A percentile compares a stretch with the other conserved stretches of the same genome.
These are phyloP conservation scores for Pygathrix nemaeus DNA, from an alignment of 2,113 vertebrate species.

Conservation along the genomic window DNA sequence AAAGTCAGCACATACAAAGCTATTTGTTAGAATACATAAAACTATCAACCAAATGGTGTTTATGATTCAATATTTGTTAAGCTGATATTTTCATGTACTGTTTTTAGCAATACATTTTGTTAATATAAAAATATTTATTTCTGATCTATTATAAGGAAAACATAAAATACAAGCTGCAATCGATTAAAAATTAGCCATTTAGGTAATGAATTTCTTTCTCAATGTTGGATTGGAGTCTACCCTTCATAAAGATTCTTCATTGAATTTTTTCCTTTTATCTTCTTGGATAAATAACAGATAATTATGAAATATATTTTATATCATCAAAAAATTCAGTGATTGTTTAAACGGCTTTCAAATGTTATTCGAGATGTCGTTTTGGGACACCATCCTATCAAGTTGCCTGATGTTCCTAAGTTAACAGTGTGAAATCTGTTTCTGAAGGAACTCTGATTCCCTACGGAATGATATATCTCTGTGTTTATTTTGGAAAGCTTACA, in stretches of 20 bases:
- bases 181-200: not conserved
- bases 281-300: slow-evolving; percentile 5
- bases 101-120: not conserved
- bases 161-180: not conserved
- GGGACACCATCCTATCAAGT: not conserved
- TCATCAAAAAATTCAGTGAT: not conserved
- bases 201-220: not conserved
- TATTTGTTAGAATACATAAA: not conserved
- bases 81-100: not conserved
- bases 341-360: not conserved
- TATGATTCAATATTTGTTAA: not conserved
- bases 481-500: slow-evolving; percentile 10
- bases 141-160: not conserved
- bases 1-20: no score
- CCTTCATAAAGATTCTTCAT: not conserved
- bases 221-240: not conserved
- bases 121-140: not conserved
- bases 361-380: not conserved
- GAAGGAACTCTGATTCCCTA: not conserved
- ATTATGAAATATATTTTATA: not conserved
- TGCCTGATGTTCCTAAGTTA: not conserved
- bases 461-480: not conserved
- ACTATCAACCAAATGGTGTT: not conserved
- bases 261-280: not conserved
- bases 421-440: not conserved